Conservation (phyloP, 2,888 invertebrate genomes). For the Tryphoninae sp. region DNA sequence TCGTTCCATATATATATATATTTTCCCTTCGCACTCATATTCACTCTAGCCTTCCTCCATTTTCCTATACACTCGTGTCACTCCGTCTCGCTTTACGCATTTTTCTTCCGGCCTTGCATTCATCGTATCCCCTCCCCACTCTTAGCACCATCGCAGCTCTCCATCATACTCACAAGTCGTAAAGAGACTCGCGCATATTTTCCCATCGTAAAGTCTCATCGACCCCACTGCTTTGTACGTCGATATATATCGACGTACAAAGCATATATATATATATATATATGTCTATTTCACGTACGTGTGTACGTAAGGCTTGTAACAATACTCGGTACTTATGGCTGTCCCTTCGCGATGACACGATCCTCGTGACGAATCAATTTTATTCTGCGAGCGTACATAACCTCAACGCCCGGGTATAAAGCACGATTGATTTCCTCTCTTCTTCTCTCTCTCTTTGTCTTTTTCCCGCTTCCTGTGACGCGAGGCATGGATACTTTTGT, state of each 20-base stretch:
- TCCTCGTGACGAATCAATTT: conserved; percentile 55
- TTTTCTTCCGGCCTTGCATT: conserved; percentile 63
- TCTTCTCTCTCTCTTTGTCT: not conserved
- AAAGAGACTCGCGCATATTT: conserved; percentile 48
- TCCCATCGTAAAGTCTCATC: conserved; percentile 48
- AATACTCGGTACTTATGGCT: conserved; percentile 10
- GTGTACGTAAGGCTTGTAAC: not conserved
- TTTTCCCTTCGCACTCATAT: not conserved
- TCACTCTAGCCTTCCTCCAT: not conserved
- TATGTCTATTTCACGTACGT: not conserved
- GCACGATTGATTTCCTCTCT: conserved; percentile 1
- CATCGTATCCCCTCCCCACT: conserved; percentile 56
- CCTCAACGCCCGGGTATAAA: not conserved
- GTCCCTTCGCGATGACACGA: conserved; percentile 28
- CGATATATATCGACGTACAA: not conserved
- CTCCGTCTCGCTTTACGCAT: conserved; percentile 37
- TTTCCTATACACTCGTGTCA: conserved; percentile 2
- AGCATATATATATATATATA: not conserved
- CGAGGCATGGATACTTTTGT: not conserved
- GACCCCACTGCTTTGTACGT: conserved; percentile 26
- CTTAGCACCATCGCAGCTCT: conserved; percentile 62
- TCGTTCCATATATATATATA: conserved; percentile 28
- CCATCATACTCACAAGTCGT: conserved; percentile 66
- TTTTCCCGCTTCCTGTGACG: not conserved
- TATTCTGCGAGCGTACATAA: not conserved